Percentiles rank a stretch among this genome's conserved stretches.
Conservation (phyloP, 2,888 invertebrate genomes). For the Diogma glabrata region DNA sequence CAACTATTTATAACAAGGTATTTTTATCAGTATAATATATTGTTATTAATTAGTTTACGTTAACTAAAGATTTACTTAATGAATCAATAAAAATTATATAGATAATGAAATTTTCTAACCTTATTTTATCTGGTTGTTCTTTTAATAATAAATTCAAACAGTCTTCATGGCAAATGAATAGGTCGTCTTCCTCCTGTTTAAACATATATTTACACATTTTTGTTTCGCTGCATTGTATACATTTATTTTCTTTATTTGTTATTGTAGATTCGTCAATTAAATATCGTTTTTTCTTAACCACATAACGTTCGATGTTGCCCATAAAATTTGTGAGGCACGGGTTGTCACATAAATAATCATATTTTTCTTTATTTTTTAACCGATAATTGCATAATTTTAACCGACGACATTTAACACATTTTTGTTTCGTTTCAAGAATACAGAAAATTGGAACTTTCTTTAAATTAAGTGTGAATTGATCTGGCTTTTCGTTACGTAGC, state of each 20-base stretch:
- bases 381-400: slow-evolving; percentile 31
- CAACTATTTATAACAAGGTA: too few relatives aligned
- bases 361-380: slow-evolving; percentile 37
- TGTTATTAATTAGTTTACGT: too few relatives aligned
- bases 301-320: slow-evolving; percentile 43
- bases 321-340: slow-evolving; percentile 42
- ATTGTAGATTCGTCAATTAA: slow-evolving; percentile 35
- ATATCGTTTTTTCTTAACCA: slow-evolving; percentile 42
- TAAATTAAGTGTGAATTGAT: slow-evolving; percentile 23
- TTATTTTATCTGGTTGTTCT: slow-evolving; percentile 37
- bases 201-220: slow-evolving; percentile 41
- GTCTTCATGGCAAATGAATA: slow-evolving; percentile 43
- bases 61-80: too few relatives aligned
- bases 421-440: slow-evolving; percentile 26
- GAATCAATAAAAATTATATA: too few relatives aligned
- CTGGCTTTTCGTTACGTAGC: slow-evolving; percentile 36
- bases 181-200: slow-evolving; percentile 39
- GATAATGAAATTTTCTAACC: too few relatives aligned
- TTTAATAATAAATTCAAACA: slow-evolving; percentile 43
- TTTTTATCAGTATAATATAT: too few relatives aligned
- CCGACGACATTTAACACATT: slow-evolving; percentile 27
- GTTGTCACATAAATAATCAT: slow-evolving; percentile 42
- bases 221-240: slow-evolving; percentile 40
- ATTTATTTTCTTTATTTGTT: slow-evolving; percentile 27
- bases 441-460: slow-evolving; percentile 32